These are phyloP conservation scores for Villa cingulata DNA, from an alignment of 2,888 invertebrate genomes.

Conservation along the genomic window DNA sequence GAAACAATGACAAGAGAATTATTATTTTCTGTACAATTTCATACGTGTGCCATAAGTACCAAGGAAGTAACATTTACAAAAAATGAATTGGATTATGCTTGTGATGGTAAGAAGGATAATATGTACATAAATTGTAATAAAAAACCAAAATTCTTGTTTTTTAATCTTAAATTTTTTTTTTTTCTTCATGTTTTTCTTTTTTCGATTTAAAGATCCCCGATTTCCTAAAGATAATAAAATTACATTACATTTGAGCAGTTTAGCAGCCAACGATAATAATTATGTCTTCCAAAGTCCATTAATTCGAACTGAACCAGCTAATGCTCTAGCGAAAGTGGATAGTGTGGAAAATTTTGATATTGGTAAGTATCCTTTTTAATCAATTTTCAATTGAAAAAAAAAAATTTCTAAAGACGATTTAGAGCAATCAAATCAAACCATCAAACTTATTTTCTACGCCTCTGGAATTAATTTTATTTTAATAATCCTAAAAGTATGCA, in stretches of 20 bases:
- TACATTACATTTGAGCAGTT: constrained; percentile 17
- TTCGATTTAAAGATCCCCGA: constrained; percentile 18
- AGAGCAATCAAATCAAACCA: no score
- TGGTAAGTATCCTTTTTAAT: constrained; percentile 18
- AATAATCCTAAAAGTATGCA: no score
- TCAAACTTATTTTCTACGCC: no score
- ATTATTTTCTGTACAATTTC: constrained; percentile 84
- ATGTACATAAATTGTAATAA: no score
- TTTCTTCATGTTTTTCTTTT: not conserved
- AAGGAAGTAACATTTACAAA: constrained; percentile 73
- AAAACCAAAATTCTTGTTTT: no score
- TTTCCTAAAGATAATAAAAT: constrained; percentile 22
- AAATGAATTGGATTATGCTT: constrained; percentile 75
- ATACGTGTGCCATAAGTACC: constrained; percentile 83
- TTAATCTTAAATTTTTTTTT: no score
- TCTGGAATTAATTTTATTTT: no score
- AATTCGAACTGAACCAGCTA: constrained; percentile 18
- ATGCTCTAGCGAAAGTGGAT: constrained; percentile 17
- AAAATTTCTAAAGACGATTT: no score
- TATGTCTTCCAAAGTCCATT: constrained; percentile 21
- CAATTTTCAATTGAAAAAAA: no score
- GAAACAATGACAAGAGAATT: constrained; percentile 40
- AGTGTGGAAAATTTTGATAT: constrained; percentile 19
- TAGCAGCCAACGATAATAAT: constrained; percentile 11
- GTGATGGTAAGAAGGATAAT: constrained; percentile 46